These are phyloP conservation scores for Dromaius novaehollandiae DNA, from an alignment of 2,113 vertebrate species.

Conservation along the genomic window DNA sequence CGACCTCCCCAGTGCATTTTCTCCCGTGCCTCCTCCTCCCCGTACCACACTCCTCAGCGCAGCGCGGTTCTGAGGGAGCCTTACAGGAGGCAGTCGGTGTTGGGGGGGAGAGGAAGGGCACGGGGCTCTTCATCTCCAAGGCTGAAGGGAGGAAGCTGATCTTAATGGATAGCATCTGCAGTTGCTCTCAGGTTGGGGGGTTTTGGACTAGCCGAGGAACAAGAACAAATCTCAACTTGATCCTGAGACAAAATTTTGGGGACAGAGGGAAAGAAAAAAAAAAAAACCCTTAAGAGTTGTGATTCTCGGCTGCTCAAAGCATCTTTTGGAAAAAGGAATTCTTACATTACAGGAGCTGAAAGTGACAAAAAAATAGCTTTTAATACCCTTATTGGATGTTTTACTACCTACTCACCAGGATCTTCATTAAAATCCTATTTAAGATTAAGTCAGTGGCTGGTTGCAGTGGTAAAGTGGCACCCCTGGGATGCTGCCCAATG, in stretches of 20 bases:
- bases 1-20: background rate
- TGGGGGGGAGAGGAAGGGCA: background rate
- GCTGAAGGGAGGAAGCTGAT: conserved; percentile 67
- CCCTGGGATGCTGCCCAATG: background rate
- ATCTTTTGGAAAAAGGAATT: background rate
- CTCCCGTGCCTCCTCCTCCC: background rate
- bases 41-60: background rate
- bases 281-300: background rate
- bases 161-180: conserved; percentile 73
- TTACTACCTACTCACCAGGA: background rate
- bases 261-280: background rate
- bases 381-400: conserved; percentile 1
- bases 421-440: conserved; percentile 43
- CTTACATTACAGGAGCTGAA: background rate
- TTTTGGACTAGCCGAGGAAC: background rate
- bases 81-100: conserved; percentile 67
- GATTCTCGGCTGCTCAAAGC: background rate
- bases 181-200: conserved; percentile 53
- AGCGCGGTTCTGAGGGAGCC: conserved; percentile 55
- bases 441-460: background rate
- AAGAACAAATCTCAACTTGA: background rate
- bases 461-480: background rate
- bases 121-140: conserved; percentile 61
- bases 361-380: background rate
- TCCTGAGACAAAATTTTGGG: background rate